phyloP scores from a whole-genome alignment of 2,797 vertebrate species.

The Danio choprae region DNA sequence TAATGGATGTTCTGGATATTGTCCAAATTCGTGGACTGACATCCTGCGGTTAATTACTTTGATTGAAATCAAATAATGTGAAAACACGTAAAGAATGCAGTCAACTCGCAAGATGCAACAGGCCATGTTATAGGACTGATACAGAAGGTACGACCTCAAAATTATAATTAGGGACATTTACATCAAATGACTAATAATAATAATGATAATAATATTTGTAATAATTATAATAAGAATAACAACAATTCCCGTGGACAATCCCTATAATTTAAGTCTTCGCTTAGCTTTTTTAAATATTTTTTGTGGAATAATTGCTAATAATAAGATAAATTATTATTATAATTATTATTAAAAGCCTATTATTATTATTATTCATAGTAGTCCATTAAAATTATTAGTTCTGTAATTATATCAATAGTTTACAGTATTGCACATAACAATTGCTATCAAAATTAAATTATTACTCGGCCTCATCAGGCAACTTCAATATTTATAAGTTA shows the following conservation, averaged over 20 bases:
- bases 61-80: constrained; percentile 39
- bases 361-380: background rate
- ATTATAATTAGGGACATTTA: background rate
- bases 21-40: constrained; percentile 30
- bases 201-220: background rate
- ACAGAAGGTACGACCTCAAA: background rate
- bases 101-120: constrained; percentile 9
- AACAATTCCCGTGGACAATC: background rate
- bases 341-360: background rate
- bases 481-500: background rate
- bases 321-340: background rate
- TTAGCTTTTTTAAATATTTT: no score
- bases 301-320: no score
- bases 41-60: constrained; percentile 12
- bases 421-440: background rate
- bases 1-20: constrained; percentile 52
- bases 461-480: background rate
- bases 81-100: constrained; percentile 29
- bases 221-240: background rate
- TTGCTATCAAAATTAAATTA: background rate
- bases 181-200: background rate
- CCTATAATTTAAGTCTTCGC: no score
- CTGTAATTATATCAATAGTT: background rate
- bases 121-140: background rate
- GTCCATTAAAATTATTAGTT: background rate